phyloP scores from a whole-genome alignment of 1,140 invertebrate species.

The Drosophila baimaii region DNA sequence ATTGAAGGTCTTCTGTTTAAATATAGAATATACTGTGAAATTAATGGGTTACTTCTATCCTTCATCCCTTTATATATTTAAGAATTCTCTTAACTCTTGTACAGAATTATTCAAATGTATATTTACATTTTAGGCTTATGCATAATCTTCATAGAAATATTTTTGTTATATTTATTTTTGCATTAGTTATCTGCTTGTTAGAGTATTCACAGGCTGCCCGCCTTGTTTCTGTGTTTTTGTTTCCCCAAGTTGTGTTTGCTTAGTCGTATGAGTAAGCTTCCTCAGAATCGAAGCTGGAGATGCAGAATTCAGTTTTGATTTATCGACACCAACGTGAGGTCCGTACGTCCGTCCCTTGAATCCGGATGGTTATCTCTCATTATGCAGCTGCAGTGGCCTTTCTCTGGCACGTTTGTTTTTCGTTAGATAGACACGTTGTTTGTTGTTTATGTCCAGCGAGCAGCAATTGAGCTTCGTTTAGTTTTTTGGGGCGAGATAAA shows the following conservation, averaged over 20 bases:
- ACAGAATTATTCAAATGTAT: background rate
- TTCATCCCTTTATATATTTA: background rate
- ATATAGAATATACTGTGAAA: too few species aligned
- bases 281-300: background rate
- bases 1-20: background rate
- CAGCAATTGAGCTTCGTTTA: conserved; percentile 33
- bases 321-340: conserved; percentile 36
- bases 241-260: conserved; percentile 27
- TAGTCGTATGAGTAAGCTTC: conserved; percentile 22
- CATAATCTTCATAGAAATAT: background rate
- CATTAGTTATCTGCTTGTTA: background rate
- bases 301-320: conserved; percentile 37
- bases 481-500: conserved; percentile 29
- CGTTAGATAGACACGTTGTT: conserved; percentile 33
- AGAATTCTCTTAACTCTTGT: too few species aligned
- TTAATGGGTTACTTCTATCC: too few species aligned
- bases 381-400: conserved; percentile 29
- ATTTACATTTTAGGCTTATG: background rate
- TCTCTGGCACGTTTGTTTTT: conserved; percentile 31
- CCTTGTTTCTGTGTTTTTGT: background rate
- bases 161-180: background rate
- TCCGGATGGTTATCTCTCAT: conserved; percentile 21
- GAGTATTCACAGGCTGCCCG: conserved; percentile 5
- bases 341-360: background rate
- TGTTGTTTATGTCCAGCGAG: conserved; percentile 33